phyloP scores from a whole-genome alignment of 2,113 vertebrate genomes.

The Meriones unguiculatus region DNA sequence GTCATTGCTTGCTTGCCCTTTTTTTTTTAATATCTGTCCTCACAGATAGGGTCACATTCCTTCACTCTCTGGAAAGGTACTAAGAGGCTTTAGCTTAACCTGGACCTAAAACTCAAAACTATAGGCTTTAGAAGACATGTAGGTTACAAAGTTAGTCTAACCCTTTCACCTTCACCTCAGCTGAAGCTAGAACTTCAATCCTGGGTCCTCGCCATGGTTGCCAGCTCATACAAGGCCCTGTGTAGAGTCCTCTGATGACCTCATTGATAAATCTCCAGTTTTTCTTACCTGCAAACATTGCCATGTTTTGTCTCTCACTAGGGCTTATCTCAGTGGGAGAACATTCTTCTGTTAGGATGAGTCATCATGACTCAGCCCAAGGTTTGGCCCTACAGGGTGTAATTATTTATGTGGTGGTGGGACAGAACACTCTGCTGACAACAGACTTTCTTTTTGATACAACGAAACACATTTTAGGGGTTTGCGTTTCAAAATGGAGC shows the following conservation, averaged over 20 bases:
- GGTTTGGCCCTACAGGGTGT: background rate
- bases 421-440: background rate
- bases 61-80: too few species aligned
- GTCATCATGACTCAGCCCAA: background rate
- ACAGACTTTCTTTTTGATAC: background rate
- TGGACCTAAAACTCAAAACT: too few species aligned
- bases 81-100: too few species aligned
- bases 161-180: too few species aligned
- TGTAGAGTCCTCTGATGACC: accelerated
- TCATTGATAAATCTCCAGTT: background rate
- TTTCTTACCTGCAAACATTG: background rate
- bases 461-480: background rate
- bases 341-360: background rate
- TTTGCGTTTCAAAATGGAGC: background rate
- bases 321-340: background rate
- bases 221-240: accelerated
- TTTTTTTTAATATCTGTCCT: too few species aligned
- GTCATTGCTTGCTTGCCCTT: too few species aligned
- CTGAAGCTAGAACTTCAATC: background rate
- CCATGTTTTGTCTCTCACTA: background rate
- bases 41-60: too few species aligned
- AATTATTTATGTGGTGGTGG: background rate
- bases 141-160: too few species aligned
- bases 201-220: background rate
- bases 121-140: too few species aligned